Percentiles rank a stretch among this genome's conserved stretches.
Evolutionary conservation across 1,140 invertebrate species (phyloP).

Genomic region (Prorops nasuta): DNA sequence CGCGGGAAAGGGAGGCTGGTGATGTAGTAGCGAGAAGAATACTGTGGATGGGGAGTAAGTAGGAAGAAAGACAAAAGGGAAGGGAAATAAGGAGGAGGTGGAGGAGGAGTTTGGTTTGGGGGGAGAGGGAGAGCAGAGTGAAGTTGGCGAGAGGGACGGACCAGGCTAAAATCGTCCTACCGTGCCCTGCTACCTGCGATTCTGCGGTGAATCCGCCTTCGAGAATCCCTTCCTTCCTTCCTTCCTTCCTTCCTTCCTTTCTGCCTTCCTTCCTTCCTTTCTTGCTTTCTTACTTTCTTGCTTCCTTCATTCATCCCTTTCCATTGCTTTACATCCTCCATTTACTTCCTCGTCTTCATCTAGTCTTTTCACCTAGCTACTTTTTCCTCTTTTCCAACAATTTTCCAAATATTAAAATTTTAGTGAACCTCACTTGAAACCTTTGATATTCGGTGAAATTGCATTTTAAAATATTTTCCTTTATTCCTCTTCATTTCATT

Average conservation of each 20-base stretch:
- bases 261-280: slow-evolving; percentile 19
- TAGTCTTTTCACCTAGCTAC: neutral
- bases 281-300: neutral
- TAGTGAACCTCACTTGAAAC: too few species aligned
- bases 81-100: slow-evolving; percentile 9
- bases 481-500: too few species aligned
- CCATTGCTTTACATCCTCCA: slow-evolving; percentile 6
- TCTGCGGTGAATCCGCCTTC: slow-evolving; percentile 34
- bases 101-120: slow-evolving; percentile 5
- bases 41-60: slow-evolving; percentile 5
- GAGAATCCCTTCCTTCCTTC: slow-evolving; percentile 32
- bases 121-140: slow-evolving; percentile 26
- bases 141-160: slow-evolving; percentile 30
- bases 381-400: neutral
- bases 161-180: slow-evolving; percentile 30
- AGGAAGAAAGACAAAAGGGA: neutral
- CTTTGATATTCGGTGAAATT: too few species aligned
- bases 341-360: slow-evolving; percentile 4
- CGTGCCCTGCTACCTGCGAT: slow-evolving; percentile 32
- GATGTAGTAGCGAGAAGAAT: neutral
- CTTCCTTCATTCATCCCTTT: slow-evolving; percentile 1
- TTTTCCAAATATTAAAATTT: too few species aligned
- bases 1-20: slow-evolving; percentile 1
- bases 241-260: slow-evolving; percentile 27
- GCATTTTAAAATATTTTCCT: too few species aligned